Base-by-base conservation (phyloP, 30 jellyfish, hydroid and myxozoan genomes). In the Aurelia sp. region DNA sequence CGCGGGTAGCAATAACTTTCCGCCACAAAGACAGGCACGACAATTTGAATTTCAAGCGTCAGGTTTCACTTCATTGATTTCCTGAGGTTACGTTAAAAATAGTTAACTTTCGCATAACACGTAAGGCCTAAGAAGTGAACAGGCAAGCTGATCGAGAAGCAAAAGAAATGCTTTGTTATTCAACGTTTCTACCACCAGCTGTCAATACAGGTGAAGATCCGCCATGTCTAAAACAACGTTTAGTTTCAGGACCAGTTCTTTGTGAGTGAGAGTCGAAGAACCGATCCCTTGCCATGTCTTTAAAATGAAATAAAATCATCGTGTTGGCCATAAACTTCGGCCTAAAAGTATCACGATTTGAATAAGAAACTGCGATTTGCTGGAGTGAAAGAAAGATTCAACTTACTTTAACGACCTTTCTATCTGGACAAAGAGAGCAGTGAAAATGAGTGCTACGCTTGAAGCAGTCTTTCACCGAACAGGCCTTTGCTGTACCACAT, bases 401-500 rank as follows among this genome's bases (percentile, higher is more conserved):
- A 82, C 92, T 82, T 82, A 82, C 92, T 70, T 82, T 82, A 51
- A 82, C 92, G 66, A 82, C 71, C 51, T 62, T 57, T 57, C 92
- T 69, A 55, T 82, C 92, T 37, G 92, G 92, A 70, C 92, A 82
- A 71, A 82, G 92, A 76, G 92, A 82, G 92, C 92, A 82, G 27
- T 82, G 92, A 82, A 66, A 82, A 71, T 82, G 92, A 66, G 85
- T 82, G 85, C 76, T 82, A 37, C 92, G 85, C 71, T 82, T 82
- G 92, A 82, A 82, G 92, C 92, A 82, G 59, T 82, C 82, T 82
- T 82, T 82, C 86, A 82, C 92, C 52, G 92, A 37, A 68, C 92
- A 82, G 92, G 92, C 92, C 92, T 71, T 69, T 57, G 92, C 85
- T 82, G 92, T 82, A 15, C 92, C 92, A 82, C 85, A 68, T 33